Percentiles rank a stretch among this genome's conserved stretches.
phyloP scores from a whole-genome alignment of 2,113 vertebrate species.

The Aythya baeri region DNA sequence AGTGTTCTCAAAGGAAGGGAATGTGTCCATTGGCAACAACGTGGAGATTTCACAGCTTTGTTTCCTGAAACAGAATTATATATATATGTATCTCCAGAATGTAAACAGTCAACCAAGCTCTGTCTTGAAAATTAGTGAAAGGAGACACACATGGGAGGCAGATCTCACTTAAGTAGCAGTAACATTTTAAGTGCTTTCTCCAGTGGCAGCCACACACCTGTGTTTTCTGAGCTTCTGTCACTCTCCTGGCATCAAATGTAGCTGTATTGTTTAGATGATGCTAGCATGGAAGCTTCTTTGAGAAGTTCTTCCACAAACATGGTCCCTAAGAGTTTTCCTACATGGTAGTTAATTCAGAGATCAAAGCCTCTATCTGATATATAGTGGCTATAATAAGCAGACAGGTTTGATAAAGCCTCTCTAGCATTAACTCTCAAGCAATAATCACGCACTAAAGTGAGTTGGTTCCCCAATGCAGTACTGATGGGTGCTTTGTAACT shows the following conservation, averaged over 20 bases:
- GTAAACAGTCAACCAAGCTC: background rate
- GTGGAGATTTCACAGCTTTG: background rate
- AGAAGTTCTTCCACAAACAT: background rate
- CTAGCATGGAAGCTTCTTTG: background rate
- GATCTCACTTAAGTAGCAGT: background rate
- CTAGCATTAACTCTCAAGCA: background rate
- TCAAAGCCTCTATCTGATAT: background rate
- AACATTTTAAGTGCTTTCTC: background rate
- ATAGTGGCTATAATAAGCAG: background rate
- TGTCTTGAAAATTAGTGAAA: background rate
- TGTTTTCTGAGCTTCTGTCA: background rate
- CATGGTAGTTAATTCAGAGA: background rate
- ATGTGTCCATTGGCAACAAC: background rate
- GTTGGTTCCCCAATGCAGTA: background rate
- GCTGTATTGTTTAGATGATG: background rate
- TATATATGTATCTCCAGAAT: too few relatives aligned
- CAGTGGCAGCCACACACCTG: background rate
- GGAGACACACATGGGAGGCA: background rate
- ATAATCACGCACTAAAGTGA: background rate
- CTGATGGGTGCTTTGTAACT: background rate
- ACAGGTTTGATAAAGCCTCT: slow-evolving; percentile 2
- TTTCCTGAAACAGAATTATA: background rate
- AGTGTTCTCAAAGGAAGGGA: background rate
- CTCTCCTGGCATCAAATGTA: background rate
- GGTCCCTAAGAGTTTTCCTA: background rate